Base-by-base conservation (phyloP, 2,888 invertebrate genomes). In the Seira ritae region DNA sequence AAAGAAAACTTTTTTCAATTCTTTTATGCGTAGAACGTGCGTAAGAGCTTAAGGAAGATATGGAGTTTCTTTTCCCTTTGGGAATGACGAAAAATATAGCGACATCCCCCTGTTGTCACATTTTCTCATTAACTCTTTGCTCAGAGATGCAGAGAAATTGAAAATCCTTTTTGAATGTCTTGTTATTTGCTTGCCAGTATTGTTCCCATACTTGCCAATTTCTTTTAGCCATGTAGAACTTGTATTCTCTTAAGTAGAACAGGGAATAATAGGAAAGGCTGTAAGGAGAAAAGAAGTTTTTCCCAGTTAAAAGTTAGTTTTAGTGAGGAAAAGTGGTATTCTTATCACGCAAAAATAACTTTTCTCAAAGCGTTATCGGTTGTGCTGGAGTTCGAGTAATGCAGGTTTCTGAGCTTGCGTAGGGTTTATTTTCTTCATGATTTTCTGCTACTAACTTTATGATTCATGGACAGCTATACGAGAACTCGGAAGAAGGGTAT, bases 251-350 rank as follows among this genome's bases (percentile, higher is more conserved):
- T 42, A 31, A 31, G 62, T 73, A 62, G 15, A 20, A 19, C 15
- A 20, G 19, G 65, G 37, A 73, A 19, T n/a, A 65, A 73, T 42
- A 62, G 73, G 15, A 73, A 72, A 71, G 24, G 50, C n/a, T n/a
- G n/a, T n/a, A n/a, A n/a, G n/a, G n/a, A n/a, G n/a, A n/a, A 31
- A 31, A 31, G 8, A 31, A 31, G 3, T 31, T 72, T 60, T 72
- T 20, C 0, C 0, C 12, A 6, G 62, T 62, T 62, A 62, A 24
- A 37, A 19, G 20, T 42, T 31, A 6, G 31, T 65, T 20, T 31
- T 31, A 65, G 31, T 19, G 50, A 20, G 20, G 42, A 23, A 19
- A 60, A 72, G 62, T 60, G 31, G 60, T 72, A 17, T 24, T 23
- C 19, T 8, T 23, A 8, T 55, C 50, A 46, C 22, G 31, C 31